Conservation (phyloP, 35 echinoderm and acorn worm genomes). For the Diadema setosum region DNA sequence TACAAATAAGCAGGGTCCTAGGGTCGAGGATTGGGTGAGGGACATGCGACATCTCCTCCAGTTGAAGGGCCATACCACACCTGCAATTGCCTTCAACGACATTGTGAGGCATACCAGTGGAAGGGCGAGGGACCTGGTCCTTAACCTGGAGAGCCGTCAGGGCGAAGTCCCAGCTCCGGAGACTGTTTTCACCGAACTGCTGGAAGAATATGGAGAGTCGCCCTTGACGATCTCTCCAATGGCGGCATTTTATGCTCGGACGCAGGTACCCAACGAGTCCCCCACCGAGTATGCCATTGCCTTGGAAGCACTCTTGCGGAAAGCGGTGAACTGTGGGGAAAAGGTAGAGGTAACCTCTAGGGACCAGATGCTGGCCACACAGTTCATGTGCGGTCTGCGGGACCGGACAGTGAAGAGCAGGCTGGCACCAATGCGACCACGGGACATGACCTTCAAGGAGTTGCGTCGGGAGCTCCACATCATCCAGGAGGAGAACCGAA, state of each 20-base stretch:
- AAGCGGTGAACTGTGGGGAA: not conserved
- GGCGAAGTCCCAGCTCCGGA: no score
- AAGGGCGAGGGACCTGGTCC: no score
- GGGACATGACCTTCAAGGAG: constrained; percentile 6
- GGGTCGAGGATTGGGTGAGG: no score
- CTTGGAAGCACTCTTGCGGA: not conserved
- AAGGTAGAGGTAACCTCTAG: no score
- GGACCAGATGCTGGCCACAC: not conserved
- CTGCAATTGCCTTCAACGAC: not conserved
- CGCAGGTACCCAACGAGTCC: not conserved
- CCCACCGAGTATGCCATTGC: not conserved
- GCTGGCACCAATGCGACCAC: constrained; percentile 7
- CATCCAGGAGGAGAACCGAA: not conserved
- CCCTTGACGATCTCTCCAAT: not conserved
- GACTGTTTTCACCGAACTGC: no score
- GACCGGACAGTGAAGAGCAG: not conserved
- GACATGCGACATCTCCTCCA: no score
- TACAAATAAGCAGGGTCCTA: not conserved
- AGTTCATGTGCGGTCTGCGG: no score
- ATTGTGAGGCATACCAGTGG: no score
- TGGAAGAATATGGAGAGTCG: not conserved
- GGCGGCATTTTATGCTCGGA: constrained; percentile 21
- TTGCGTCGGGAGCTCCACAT: not conserved
- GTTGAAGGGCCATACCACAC: no score
- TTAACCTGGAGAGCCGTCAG: no score